A percentile compares a stretch with the other conserved stretches of the same genome.
phyloP scores from a whole-genome alignment of 2,888 invertebrate species.

The Napeogenes inachia region DNA sequence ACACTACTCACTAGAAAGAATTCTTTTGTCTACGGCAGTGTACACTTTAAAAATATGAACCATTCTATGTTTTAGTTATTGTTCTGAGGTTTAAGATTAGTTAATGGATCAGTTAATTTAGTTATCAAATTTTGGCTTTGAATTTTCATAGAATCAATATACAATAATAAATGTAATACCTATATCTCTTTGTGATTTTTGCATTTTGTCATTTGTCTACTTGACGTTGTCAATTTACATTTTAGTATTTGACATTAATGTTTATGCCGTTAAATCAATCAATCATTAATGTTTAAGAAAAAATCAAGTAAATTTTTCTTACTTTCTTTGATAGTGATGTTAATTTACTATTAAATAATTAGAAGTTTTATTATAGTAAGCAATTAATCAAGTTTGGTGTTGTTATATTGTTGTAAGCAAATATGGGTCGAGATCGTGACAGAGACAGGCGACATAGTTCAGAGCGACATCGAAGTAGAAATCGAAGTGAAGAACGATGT shows the following conservation, averaged over 20 bases:
- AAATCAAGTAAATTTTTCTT: neutral
- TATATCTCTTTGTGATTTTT: neutral
- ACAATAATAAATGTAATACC: too few species aligned
- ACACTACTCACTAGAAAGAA: too few species aligned
- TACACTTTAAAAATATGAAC: too few species aligned
- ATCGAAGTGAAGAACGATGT: constrained; percentile 38
- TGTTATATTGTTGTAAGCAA: neutral
- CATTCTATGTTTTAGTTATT: too few species aligned
- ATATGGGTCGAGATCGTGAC: constrained; percentile 44
- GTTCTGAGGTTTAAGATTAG: too few species aligned
- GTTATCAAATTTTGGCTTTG: too few species aligned
- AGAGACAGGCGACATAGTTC: constrained; percentile 37
- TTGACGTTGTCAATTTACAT: neutral
- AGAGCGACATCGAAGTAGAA: constrained; percentile 40
- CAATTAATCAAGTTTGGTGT: neutral
- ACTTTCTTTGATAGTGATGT: neutral
- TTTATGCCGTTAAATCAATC: neutral
- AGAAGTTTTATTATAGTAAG: neutral
- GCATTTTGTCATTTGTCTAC: neutral
- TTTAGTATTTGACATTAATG: neutral
- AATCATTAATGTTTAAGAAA: too few species aligned
- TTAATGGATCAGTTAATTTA: too few species aligned
- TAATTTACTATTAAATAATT: neutral
- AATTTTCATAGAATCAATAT: too few species aligned
- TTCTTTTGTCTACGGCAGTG: too few species aligned